These are phyloP conservation scores for Drosophila chauvacae DNA, from an alignment of 1,140 invertebrate genomes.

Conservation along the genomic window DNA sequence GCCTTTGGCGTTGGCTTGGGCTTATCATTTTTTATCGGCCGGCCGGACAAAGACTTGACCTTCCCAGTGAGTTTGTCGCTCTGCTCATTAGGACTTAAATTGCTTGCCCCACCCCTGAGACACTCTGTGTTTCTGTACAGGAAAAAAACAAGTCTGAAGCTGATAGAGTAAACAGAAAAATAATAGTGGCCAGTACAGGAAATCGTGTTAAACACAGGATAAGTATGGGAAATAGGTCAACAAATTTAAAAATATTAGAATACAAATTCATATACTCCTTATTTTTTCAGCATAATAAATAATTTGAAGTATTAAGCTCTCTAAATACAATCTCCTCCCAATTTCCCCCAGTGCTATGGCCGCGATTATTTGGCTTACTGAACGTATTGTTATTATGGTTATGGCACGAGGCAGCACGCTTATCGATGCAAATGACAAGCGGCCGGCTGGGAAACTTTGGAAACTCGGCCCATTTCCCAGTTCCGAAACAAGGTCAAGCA, in stretches of 20 bases:
- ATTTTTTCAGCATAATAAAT: too few relatives aligned
- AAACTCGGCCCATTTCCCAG: constrained; percentile 21
- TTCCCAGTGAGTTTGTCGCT: constrained; percentile 50
- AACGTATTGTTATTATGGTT: constrained; percentile 52
- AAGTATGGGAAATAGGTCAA: too few relatives aligned
- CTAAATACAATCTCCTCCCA: background rate
- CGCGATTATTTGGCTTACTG: constrained; percentile 53
- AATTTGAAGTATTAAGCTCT: too few relatives aligned
- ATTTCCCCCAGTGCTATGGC: background rate
- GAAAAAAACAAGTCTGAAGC: background rate
- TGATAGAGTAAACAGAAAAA: background rate
- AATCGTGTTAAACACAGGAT: background rate
- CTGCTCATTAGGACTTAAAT: constrained; percentile 71
- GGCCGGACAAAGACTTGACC: constrained; percentile 54
- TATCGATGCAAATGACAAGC: constrained; percentile 59
- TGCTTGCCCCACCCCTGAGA: constrained; percentile 35
- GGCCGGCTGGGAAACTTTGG: constrained; percentile 33
- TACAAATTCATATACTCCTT: background rate
- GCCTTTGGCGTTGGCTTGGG: constrained; percentile 30
- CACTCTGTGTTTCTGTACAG: constrained; percentile 4
- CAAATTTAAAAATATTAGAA: too few relatives aligned
- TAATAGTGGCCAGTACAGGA: background rate
- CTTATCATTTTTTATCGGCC: constrained; percentile 67
- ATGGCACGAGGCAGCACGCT: constrained; percentile 35
- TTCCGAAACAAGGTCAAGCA: constrained; percentile 12